Evolutionary conservation across 1,140 invertebrate species (phyloP).

Genomic region (Camponotus pennsylvanicus): DNA sequence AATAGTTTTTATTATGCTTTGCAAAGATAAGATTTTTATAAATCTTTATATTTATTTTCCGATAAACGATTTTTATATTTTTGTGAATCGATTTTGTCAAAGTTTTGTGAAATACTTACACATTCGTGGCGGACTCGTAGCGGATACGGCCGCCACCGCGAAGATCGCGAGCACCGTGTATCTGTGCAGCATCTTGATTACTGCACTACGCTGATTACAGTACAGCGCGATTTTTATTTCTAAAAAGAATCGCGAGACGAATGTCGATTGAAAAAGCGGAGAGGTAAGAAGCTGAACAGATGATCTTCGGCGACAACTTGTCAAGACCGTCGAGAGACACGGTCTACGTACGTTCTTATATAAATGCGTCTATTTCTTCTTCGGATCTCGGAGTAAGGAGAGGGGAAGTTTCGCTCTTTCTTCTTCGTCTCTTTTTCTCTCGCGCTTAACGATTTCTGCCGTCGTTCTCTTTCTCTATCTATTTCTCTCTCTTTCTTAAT

Average conservation of each 20-base stretch:
- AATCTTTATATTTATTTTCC: background rate
- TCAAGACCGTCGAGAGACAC: conserved; percentile 24
- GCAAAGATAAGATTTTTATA: background rate
- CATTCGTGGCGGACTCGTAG: background rate
- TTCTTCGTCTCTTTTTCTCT: background rate
- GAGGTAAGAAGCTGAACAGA: background rate
- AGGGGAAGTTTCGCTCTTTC: conserved; percentile 12
- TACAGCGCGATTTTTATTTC: background rate
- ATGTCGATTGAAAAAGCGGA: background rate
- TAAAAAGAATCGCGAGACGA: background rate
- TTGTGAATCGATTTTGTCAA: background rate
- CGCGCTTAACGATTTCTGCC: background rate
- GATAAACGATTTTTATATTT: background rate
- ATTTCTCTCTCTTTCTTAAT: conserved; percentile 19
- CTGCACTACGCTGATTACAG: background rate
- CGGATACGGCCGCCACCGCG: background rate
- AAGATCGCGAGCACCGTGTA: conserved; percentile 11
- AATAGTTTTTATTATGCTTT: background rate
- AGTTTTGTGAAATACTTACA: conserved; percentile 60
- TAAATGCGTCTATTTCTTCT: conserved; percentile 52
- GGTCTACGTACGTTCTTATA: conserved; percentile 54
- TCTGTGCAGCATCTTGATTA: conserved; percentile 27
- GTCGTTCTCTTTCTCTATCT: conserved; percentile 16
- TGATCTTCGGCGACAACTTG: conserved; percentile 17
- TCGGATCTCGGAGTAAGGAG: conserved; percentile 21